Evolutionary conservation across 2,113 vertebrate species (phyloP), one percentile per base, ranked within the genome.

Genomic region (Halichoerus grypus): DNA sequence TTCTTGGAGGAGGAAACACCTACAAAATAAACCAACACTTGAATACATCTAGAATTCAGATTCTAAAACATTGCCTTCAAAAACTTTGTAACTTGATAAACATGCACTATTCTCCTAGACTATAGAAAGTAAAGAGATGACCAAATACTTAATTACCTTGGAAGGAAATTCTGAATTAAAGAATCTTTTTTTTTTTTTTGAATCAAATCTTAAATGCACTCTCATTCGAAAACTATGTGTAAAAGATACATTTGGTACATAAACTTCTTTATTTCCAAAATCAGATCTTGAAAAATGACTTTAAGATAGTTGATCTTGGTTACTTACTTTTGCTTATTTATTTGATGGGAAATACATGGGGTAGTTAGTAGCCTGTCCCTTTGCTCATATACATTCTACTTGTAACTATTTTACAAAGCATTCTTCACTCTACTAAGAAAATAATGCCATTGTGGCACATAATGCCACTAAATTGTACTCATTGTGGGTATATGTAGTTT

Each of bases 181-280:
- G 28, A 74, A 26, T 39, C n/a, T 71, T 39, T 46, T 46, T 28
- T 63, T 33, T 33, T 67, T 69, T 69, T n/a, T n/a, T 33, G 16
- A 21, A 53, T 33, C 3, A 5, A 79, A 11, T 79, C 46, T 51
- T 79, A 33, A 79, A 13, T 61, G 24, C 6, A 82, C 22, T 89
- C 26, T 85, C 67, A 18, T 95, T 88, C 71, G 51, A 74, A 96
- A 92, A 15, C 26, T 49, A 3, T n/a, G 15, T 76, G 85, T 92
- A 57, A 95, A 69, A 88, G 87, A 53, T 81, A 36, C 1, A 10
- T 76, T 84, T 91, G 63, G 67, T 51, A 18, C 28, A 79, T 24
- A 31, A 26, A 42, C 14, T 72, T 84, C 39, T 67, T 95, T 80
- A 31, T 84, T 90, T 96, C 63, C 21, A 95, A 86, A 96, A 81